Evolutionary conservation across 2,888 invertebrate genomes (phyloP).

Genomic region (Leucania comma): DNA sequence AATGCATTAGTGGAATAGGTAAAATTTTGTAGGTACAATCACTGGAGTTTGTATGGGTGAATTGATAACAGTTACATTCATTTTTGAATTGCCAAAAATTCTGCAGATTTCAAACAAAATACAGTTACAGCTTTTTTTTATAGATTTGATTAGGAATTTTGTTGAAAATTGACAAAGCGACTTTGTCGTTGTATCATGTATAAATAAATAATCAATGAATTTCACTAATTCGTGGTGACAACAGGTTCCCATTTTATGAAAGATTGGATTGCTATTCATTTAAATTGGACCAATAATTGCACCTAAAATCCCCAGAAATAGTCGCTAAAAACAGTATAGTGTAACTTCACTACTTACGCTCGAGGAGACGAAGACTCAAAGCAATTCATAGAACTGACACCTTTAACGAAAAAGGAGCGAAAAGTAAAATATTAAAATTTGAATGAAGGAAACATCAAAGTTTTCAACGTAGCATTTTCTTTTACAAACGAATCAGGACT

Average conservation of each 20-base stretch:
- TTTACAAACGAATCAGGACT: slow-evolving; percentile 55
- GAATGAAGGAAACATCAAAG: slow-evolving; percentile 54
- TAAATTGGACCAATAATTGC: not conserved
- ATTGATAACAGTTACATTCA: slow-evolving; percentile 11
- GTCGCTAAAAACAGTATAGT: not conserved
- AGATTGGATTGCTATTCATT: not conserved
- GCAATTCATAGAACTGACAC: slow-evolving; percentile 31
- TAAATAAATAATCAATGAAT: too few species aligned
- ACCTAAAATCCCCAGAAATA: not conserved
- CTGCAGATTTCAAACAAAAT: not conserved
- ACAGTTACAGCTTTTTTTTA: too few species aligned
- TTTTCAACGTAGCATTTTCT: slow-evolving; percentile 57
- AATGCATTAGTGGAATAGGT: slow-evolving; percentile 28
- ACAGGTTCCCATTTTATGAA: not conserved
- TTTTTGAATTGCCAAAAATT: not conserved
- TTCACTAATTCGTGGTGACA: too few species aligned
- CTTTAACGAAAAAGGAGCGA: slow-evolving; percentile 20
- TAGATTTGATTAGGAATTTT: not conserved
- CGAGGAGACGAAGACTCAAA: slow-evolving; percentile 14
- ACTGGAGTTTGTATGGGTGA: not conserved
- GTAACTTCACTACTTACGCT: not conserved
- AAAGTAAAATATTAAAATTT: slow-evolving; percentile 56
- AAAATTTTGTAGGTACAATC: slow-evolving; percentile 4
- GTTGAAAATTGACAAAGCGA: too few species aligned
- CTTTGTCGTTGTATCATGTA: too few species aligned